phyloP scores from a whole-genome alignment of 1,140 invertebrate species.

The Lanistes nyassanus region DNA sequence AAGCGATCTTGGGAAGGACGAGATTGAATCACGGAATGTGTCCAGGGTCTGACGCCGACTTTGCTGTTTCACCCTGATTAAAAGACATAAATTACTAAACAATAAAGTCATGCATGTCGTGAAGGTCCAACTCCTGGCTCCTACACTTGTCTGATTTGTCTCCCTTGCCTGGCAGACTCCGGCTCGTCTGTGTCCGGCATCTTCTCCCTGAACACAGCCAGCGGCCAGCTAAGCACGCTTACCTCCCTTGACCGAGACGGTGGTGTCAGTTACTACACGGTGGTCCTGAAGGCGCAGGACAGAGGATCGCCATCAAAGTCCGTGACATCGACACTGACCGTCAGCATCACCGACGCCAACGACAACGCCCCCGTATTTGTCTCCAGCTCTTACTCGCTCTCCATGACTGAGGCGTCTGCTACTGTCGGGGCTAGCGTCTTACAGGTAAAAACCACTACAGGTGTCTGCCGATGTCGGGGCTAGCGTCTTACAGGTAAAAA shows the following conservation, averaged over 20 bases:
- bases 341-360: conserved; percentile 32
- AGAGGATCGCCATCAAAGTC: conserved; percentile 11
- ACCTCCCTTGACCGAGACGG: conserved; percentile 1
- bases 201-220: conserved; percentile 1
- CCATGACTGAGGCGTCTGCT: conserved; percentile 24
- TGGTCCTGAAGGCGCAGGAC: conserved; percentile 21
- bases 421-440: conserved; percentile 58
- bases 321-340: conserved; percentile 19
- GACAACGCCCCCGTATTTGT: conserved; percentile 28
- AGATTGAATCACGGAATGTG: too few species aligned
- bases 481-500: too few species aligned
- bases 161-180: neutral
- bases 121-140: neutral
- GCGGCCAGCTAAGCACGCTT: neutral
- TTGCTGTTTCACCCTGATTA: too few species aligned
- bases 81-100: neutral
- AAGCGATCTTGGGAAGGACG: too few species aligned
- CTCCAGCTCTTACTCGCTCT: conserved; percentile 22
- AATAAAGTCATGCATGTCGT: neutral
- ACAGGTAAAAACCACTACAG: too few species aligned
- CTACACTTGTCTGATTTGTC: neutral
- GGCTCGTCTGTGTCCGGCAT: conserved; percentile 2
- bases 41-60: too few species aligned
- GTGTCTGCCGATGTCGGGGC: too few species aligned
- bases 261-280: neutral